Evolutionary conservation across 2,113 vertebrate species (phyloP), one percentile per base, ranked within the genome.

Genomic region (Forbesichthys papilliferus): DNA sequence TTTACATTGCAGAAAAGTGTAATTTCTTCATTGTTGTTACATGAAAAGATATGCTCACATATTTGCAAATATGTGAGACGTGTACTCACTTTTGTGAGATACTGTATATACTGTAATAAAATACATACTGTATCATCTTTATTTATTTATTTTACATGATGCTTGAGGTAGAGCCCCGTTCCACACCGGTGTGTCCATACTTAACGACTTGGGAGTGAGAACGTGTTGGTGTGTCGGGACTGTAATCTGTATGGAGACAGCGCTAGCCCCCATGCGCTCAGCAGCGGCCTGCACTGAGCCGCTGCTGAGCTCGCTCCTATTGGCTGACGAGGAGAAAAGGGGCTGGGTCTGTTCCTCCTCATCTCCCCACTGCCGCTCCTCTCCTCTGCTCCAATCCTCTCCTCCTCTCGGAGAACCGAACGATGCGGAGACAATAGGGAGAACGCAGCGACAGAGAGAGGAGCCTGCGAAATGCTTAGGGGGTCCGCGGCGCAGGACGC

Each of bases 201-300:
- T n/a, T n/a, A n/a, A n/a, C n/a, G n/a, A n/a, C n/a, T n/a, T n/a
- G n/a, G n/a, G n/a, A n/a, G n/a, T n/a, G n/a, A n/a, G n/a, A n/a
- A n/a, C n/a, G n/a, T n/a, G n/a, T n/a, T n/a, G 36, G 36, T 42
- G 36, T 42, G 36, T 52, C 49, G 3, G 49, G 49, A 11, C 33
- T 81, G 34, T 88, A 90, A 84, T 92, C 90, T 92, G 90, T 88
- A 89, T 70, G 83, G 89, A 91, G 87, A 91, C 90, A 90, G 86
- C 72, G 76, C n/a, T 74, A 75, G 75, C 74, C 84, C 69, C 20
- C 49, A 70, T 71, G 48, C 46, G 57, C 57, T 71, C 56, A 33
- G 36, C 56, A 64, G 55, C 52, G 27, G 48, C 68, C 42, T 42
- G 46, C 16, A 33, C 64, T 54, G 82, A 73, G 66, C 72, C 75